A percentile compares a stretch with the other conserved stretches of the same genome.
phyloP scores from a whole-genome alignment of 2,888 invertebrate species.

The Caenorhabditis sp. region DNA sequence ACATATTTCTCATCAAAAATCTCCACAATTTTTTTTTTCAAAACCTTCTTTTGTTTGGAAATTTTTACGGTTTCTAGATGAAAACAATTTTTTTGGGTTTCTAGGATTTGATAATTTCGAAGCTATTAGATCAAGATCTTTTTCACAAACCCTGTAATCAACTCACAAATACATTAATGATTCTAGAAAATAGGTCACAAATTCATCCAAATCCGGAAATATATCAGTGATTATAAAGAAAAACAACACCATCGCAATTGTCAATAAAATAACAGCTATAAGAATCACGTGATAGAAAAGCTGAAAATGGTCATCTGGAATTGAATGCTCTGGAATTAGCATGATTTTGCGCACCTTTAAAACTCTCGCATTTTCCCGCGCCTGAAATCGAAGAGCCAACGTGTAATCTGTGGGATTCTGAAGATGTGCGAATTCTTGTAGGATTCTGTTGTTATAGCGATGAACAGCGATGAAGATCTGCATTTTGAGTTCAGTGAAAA shows the following conservation, averaged over 20 bases:
- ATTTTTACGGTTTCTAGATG: not conserved
- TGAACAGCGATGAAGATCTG: conserved; percentile 7
- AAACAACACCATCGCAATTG: conserved; percentile 4
- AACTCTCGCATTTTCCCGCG: conserved; percentile 17
- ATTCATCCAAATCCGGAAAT: conserved; percentile 1
- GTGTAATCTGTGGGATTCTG: conserved; percentile 11
- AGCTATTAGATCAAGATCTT: conserved; percentile 11
- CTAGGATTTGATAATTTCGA: not conserved
- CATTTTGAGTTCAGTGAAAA: not conserved
- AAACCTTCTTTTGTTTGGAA: not conserved
- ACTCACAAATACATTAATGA: not conserved
- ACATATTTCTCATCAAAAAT: no score
- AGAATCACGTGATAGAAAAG: not conserved
- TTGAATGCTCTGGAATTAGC: no score
- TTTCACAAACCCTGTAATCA: no score
- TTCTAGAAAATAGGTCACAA: not conserved
- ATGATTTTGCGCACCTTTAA: not conserved
- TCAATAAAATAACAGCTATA: conserved; percentile 7
- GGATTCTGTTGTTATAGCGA: conserved; percentile 10
- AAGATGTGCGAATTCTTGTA: conserved; percentile 2
- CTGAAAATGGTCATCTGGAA: conserved; percentile 8
- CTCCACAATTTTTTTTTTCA: no score
- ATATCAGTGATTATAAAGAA: conserved; percentile 6
- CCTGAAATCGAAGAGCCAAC: conserved; percentile 24
- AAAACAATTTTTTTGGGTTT: not conserved